Evolutionary conservation across 2,888 invertebrate genomes (phyloP), one percentile per base, ranked within the genome.

Genomic region (Malachius bipustulatus): DNA sequence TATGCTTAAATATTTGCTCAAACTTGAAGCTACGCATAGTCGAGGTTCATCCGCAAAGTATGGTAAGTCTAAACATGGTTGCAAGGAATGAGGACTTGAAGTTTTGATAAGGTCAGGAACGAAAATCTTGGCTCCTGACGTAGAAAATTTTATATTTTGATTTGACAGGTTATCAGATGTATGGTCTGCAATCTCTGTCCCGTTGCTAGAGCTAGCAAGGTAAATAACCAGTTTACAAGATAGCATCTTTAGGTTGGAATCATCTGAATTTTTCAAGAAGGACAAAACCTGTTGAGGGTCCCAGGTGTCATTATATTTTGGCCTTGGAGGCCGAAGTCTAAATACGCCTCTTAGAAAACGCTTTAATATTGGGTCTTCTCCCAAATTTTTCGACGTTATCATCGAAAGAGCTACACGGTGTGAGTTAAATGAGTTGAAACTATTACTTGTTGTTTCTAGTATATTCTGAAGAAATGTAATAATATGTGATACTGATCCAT

Each of bases 111-210:
- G 16, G 19, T 46, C 45, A 3, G 47, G 36, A 13, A 49, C 44
- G 15, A 41, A 38, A 9, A 47, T 44, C 15, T 40, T 34, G 8
- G 43, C 34, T 10, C 32, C 30, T 14, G 19, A 16, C 12, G 24
- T 4, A 4, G 31, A 14, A 9, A 28, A 14, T 10, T 15, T 10
- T 4, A 42, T 30, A 27, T 37, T 41, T 16, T 35, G 12, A 8
- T 44, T 30, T 10, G n/a, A n/a, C n/a, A n/a, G n/a, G 39, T 37
- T 16, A 50, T 50, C 11, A 38, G 11, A 8, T 43, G 40, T 14
- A 48, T 37, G 0, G 49, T 50, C 27, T 45, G 42, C 6, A 45
- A 19, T 40, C 50, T 35, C 24, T 50, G 49, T 2, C 40, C 48
- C 4, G 48, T 47, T 4, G 37, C 26, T 4, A 49, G 31, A 8